Conservation (phyloP, 2,113 vertebrate species). For the Oncorhynchus gorbuscha region DNA sequence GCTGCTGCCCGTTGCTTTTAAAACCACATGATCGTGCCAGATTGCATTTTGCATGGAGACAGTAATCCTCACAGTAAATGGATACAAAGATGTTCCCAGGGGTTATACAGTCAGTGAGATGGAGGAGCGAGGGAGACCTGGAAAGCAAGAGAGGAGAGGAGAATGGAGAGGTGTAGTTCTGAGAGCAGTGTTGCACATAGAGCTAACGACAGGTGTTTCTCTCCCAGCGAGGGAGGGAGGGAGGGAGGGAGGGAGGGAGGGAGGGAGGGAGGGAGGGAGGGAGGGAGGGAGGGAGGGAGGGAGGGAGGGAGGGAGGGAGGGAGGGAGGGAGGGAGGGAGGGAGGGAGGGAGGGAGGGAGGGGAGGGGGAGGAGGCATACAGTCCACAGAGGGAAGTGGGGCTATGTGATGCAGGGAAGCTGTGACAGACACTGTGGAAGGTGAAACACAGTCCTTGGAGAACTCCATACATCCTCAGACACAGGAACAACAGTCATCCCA, state of each 20-base stretch:
- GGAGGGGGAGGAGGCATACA: slow-evolving; percentile 48
- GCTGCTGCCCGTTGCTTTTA: slow-evolving; percentile 55
- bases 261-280: slow-evolving; percentile 24
- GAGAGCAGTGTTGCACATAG: slow-evolving; percentile 57
- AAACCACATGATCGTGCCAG: slow-evolving; percentile 62
- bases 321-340: slow-evolving; percentile 52
- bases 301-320: not conserved
- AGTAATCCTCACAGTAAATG: slow-evolving; percentile 69
- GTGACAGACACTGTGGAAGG: slow-evolving; percentile 41
- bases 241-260: slow-evolving; percentile 12
- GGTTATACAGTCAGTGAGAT: slow-evolving; percentile 44
- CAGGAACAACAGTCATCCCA: no score
- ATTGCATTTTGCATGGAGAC: slow-evolving; percentile 67
- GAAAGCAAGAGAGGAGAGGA: slow-evolving; percentile 25
- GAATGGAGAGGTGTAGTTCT: slow-evolving; percentile 56
- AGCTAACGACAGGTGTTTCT: slow-evolving; percentile 60
- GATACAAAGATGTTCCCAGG: slow-evolving; percentile 68
- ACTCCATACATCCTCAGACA: no score
- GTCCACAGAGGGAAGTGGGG: no score
- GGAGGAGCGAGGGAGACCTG: not conserved
- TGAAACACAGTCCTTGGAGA: slow-evolving; percentile 54
- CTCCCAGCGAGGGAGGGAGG: slow-evolving; percentile 14
- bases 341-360: slow-evolving; percentile 54
- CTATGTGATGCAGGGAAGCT: no score
- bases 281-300: not conserved